Evolutionary conservation across 1,140 invertebrate species (phyloP), one percentile per base, ranked within the genome.

Genomic region (Chrysoperla carnea): DNA sequence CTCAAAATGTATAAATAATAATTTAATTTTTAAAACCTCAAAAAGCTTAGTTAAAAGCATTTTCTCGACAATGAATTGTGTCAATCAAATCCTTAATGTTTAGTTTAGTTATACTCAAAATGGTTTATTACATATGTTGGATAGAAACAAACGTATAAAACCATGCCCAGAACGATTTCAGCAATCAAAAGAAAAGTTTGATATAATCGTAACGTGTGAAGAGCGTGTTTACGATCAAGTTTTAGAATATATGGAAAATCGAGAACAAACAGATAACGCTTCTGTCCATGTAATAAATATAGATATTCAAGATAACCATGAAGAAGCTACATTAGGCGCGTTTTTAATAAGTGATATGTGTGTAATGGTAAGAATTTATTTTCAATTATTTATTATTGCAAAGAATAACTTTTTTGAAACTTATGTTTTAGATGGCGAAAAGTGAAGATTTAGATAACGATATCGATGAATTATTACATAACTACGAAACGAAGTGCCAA

Each of bases 281-380:
- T 82, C 87, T 7, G 90, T 90, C 1, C 96, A 99, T 69, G 76
- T 99, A 9, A 85, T 99, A 23, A 99, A 99, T 62, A 84, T 99
- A 51, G 94, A 99, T 57, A 96, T 99, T 58, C 90, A 93, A 62
- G 96, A 99, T 69, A 99, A 99, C 64, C 92, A 98, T 46, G 95
- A 99, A 68, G 96, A 99, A 62, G 95, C 95, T 0, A 94, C 94
- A n/a, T 83, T 99, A 56, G 96, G 96, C 46, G 95, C 95, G n/a
- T 95, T 98, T 67, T 68, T 97, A 45, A 94, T 99, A 46, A 89
- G 84, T 62, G 91, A 99, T 66, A 73, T 99, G 60, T 85, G 92
- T 39, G 77, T 78, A 39, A 76, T 86, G 75, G 86, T 90, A 74
- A 61, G 58, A 42, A 31, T 27, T 39, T 44, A 44, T 41, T 43